phyloP scores from a whole-genome alignment of 2,113 vertebrate genomes.

The Caretta caretta region DNA sequence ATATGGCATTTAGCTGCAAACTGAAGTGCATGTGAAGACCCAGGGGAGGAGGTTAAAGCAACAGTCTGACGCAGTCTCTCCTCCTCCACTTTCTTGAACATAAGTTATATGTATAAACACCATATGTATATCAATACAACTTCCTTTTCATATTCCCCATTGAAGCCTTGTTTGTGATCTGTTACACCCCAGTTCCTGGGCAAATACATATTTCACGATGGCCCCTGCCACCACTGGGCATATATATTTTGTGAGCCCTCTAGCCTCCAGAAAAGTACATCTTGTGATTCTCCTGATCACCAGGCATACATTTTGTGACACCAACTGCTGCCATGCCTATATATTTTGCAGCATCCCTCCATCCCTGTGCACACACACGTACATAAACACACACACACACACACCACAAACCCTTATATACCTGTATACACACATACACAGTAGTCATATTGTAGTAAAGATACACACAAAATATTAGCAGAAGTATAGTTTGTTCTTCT shows the following conservation, averaged over 20 bases:
- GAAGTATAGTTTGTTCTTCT: neutral
- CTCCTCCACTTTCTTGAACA: conserved; percentile 46
- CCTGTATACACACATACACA: neutral
- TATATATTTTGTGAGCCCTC: fast-evolving
- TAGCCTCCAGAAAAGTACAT: neutral
- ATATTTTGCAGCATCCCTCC: conserved; percentile 64
- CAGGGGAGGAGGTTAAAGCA: conserved; percentile 61
- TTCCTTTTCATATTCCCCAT: neutral
- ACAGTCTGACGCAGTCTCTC: conserved; percentile 40
- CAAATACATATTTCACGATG: neutral
- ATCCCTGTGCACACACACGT: neutral
- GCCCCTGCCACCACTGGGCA: neutral
- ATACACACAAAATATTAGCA: neutral
- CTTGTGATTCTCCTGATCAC: neutral
- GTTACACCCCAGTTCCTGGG: neutral
- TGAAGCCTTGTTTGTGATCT: neutral
- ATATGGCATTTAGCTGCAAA: conserved; percentile 63
- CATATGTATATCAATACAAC: neutral
- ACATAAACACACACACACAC: no score
- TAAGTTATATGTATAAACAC: conserved; percentile 25
- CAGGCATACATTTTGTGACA: conserved; percentile 50
- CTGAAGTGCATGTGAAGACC: conserved; percentile 49
- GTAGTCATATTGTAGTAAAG: neutral
- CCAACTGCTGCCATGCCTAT: conserved; percentile 58
- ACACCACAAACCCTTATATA: neutral